Conservation (phyloP, 2,888 invertebrate species). For the Drosophila prolongata region DNA sequence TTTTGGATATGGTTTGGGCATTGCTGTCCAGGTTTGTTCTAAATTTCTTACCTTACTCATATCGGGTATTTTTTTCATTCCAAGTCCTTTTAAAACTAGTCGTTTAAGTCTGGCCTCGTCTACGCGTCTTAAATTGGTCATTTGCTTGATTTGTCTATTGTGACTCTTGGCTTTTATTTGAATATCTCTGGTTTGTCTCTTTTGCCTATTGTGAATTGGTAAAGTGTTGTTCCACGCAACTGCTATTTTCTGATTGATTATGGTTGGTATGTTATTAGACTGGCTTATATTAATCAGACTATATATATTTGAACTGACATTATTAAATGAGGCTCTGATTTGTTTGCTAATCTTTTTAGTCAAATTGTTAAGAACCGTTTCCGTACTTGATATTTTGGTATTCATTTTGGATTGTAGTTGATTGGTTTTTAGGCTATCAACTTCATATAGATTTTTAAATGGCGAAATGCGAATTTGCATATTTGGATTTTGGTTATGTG, state of each 20-base stretch:
- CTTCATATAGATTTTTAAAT: neutral
- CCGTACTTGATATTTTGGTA: neutral
- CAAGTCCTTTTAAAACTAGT: slow-evolving; percentile 80
- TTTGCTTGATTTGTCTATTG: neutral
- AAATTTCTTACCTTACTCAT: slow-evolving; percentile 73
- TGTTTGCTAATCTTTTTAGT: slow-evolving; percentile 10
- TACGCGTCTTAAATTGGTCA: slow-evolving; percentile 7
- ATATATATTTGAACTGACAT: slow-evolving; percentile 42
- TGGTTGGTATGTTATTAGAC: slow-evolving; percentile 7
- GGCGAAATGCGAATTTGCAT: neutral
- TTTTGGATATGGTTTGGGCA: neutral
- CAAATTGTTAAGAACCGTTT: slow-evolving; percentile 2
- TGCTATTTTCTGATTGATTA: neutral
- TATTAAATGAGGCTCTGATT: slow-evolving; percentile 8
- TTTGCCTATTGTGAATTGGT: slow-evolving; percentile 1
- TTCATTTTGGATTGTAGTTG: neutral
- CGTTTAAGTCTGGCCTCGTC: slow-evolving; percentile 69
- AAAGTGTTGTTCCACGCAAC: neutral
- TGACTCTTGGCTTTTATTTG: neutral
- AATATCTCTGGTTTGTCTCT: slow-evolving; percentile 8
- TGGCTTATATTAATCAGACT: slow-evolving; percentile 68
- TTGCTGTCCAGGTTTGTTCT: neutral
- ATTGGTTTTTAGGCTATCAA: neutral
- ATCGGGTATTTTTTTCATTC: slow-evolving; percentile 77
- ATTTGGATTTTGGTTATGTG: neutral